Evolutionary conservation across 2,888 invertebrate species (phyloP), one percentile per base, ranked within the genome.

Genomic region (Epinotia bilunana): DNA sequence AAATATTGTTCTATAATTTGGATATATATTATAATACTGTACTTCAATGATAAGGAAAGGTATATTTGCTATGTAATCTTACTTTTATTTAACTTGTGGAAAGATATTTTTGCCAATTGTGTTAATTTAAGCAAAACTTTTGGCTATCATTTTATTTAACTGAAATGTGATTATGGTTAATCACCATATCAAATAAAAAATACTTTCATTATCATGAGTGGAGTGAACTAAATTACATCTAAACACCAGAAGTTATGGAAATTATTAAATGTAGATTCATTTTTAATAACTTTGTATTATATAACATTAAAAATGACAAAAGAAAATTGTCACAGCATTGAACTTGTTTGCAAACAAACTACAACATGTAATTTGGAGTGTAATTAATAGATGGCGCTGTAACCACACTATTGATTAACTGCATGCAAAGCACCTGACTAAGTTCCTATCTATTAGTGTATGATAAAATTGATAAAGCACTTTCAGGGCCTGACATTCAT

Each of bases 261-360:
- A 7, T 16, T 4, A 16, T 49, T 16, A 1, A 1, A 16, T 43
- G 43, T 49, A 49, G 1, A 16, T 49, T 49, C 3, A 0, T 13
- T n/a, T 60, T 16, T 4, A 60, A 12, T 9, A n/a, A 11, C 12
- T 23, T 65, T 20, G 6, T 7, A 57, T 57, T 13, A 33, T 11
- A 7, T 57, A 67, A 53, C 57, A 13, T 3, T 43, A 12, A 18
- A 9, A 57, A 16, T 53, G 33, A 9, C 18, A 57, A 39, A 68
- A 57, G 9, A 57, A 43, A 9, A 18, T 20, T 68, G 39, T 16
- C 43, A 58, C 23, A 69, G 58, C 46, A 46, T 12, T 3, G 46
- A 53, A 61, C 11, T 74, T 74, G 74, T 74, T 74, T 70, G 69
- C 74, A 74, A 74, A 74, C 74, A 74, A 74, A 74, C 63, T 69